Base-by-base conservation (phyloP, 2,797 vertebrate species). In the Artibeus jamaicensis region DNA sequence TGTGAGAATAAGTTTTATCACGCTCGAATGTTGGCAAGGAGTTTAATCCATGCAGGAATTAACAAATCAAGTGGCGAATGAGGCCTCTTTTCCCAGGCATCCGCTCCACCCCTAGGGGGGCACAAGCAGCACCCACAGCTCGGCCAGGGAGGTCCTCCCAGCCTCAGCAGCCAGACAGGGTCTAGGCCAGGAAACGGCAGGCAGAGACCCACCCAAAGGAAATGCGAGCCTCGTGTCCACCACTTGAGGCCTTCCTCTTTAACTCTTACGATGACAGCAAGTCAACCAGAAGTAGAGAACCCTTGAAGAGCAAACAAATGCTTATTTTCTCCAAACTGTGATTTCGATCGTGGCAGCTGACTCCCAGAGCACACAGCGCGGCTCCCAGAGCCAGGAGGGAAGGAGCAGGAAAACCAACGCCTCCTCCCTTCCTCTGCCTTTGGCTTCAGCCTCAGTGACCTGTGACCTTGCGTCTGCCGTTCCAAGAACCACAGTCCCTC, bases 381-480 rank as follows among this genome's bases (percentile, higher is more conserved):
- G 50, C 14, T 78, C 26, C 8, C 16, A 3, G 62, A 59, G 65
- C 44, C 57, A 8, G 7, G 1, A 22, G 9, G 53, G 26, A 71
- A 53, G 48, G 21, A 76, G 67, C 67, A 62, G 39, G 42, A 90
- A 86, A 46, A 24, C 4, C 81, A 34, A 3, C 0, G 0, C 53
- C 77, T 34, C 74, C 57, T 78, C 55, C 55, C 37, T 86, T 15
- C 34, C 0, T 29, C 12, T 0, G 9, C 24, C 24, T 57, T 57
- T 57, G 55, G 22, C 55, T 57, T 57, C 55, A 0, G 37, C 39
- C 39, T 68, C 50, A 4, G 19, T 24, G 62, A 65, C 62, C 18
- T 7, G 4, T 0, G 32, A 84, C 24, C 7, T 7, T 16, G 29
- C 16, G 1, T 4, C 0, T 10, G 14, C 4, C 0, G 0, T 2